phyloP scores from a whole-genome alignment of 2,888 invertebrate species.

The Eumacrocentrus americanus region DNA sequence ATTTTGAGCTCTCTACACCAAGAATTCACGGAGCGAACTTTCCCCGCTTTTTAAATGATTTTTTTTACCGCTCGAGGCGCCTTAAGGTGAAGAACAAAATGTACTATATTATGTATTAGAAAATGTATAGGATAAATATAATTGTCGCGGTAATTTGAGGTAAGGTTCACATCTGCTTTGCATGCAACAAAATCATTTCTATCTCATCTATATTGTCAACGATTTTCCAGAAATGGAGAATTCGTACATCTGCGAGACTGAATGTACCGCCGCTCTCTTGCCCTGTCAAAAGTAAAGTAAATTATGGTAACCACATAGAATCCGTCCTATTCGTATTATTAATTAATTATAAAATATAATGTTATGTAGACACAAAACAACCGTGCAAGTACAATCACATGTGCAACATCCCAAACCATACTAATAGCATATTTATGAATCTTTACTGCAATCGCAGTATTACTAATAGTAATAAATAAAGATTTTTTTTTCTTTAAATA shows the following conservation, averaged over 20 bases:
- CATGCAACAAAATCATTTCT: background rate
- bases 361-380: background rate
- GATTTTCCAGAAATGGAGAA: background rate
- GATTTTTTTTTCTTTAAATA: slow-evolving; percentile 28
- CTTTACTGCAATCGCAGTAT: slow-evolving; percentile 31
- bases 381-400: slow-evolving; percentile 18
- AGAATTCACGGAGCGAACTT: no score
- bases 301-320: slow-evolving; percentile 9
- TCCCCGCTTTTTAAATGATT: no score
- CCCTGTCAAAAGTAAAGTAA: slow-evolving; percentile 1
- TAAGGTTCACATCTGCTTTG: background rate
- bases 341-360: slow-evolving; percentile 17
- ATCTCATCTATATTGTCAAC: no score
- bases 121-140: slow-evolving; percentile 29
- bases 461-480: slow-evolving; percentile 33
- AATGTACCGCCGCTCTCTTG: slow-evolving; percentile 1
- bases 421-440: slow-evolving; percentile 38
- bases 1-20: no score
- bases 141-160: slow-evolving; percentile 4
- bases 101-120: slow-evolving; percentile 35
- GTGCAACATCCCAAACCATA: slow-evolving; percentile 28
- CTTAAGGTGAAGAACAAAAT: no score
- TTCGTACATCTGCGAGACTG: slow-evolving; percentile 6
- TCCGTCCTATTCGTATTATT: slow-evolving; percentile 34
- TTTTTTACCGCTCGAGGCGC: no score